Percentiles rank a stretch among this genome's conserved stretches.
Conservation (phyloP, 2,888 invertebrate species). For the Gymnoscelis rufifasciata region DNA sequence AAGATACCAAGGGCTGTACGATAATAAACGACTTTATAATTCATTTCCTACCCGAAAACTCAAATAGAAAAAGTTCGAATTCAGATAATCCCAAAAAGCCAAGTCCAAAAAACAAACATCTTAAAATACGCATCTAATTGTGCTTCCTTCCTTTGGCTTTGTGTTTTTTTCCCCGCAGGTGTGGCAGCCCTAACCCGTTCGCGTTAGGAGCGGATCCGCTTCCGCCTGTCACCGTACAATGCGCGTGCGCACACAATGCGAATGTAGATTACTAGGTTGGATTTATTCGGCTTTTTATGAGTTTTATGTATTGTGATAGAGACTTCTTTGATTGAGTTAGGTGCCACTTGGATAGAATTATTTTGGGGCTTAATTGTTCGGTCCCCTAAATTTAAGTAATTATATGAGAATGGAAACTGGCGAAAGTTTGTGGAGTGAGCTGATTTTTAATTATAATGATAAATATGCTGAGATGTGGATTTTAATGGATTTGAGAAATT, state of each 20-base stretch:
- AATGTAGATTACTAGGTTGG: constrained; percentile 33
- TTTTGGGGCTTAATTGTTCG: neutral
- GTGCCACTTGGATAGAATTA: neutral
- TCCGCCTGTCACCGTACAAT: constrained; percentile 54
- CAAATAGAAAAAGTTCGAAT: too few species aligned
- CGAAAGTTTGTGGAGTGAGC: too few species aligned
- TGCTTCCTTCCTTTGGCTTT: constrained; percentile 40
- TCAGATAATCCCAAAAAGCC: neutral
- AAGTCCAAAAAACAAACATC: constrained; percentile 14
- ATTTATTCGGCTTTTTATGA: constrained; percentile 9
- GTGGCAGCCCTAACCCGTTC: constrained; percentile 53
- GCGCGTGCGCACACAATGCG: constrained; percentile 46
- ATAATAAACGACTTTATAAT: too few species aligned
- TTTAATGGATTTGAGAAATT: too few species aligned
- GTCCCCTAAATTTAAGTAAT: neutral
- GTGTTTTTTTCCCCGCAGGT: constrained; percentile 57
- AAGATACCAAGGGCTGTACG: too few species aligned
- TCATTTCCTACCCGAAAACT: too few species aligned
- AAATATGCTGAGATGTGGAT: too few species aligned
- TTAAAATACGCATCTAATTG: constrained; percentile 28
- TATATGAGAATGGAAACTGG: too few species aligned
- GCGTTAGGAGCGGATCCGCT: constrained; percentile 36
- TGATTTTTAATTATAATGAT: too few species aligned
- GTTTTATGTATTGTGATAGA: neutral
- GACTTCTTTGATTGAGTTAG: constrained; percentile 7